Evolutionary conservation across 1,140 invertebrate genomes (phyloP).

Genomic region (Rhyacophila brunnea): DNA sequence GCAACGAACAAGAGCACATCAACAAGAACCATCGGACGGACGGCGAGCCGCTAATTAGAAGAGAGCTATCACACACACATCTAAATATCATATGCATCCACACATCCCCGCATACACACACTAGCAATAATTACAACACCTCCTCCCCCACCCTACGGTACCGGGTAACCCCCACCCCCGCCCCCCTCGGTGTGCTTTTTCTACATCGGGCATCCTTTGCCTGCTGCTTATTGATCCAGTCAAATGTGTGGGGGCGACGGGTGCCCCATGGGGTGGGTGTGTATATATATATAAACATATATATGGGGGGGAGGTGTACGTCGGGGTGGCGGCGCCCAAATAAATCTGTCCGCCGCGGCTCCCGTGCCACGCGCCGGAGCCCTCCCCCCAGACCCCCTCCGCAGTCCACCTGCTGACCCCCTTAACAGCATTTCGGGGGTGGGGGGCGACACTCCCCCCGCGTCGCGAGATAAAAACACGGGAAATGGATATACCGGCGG

Average conservation of each 20-base stretch:
- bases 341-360: constrained; percentile 57
- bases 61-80: constrained; percentile 36
- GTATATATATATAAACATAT: constrained; percentile 8
- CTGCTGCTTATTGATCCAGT: constrained; percentile 59
- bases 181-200: constrained; percentile 57
- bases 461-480: constrained; percentile 33
- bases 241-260: constrained; percentile 52
- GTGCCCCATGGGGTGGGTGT: constrained; percentile 33
- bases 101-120: too few relatives aligned
- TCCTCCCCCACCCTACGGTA: constrained; percentile 54
- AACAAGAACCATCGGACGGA: constrained; percentile 49
- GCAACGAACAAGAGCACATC: too few relatives aligned
- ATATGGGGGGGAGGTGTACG: constrained; percentile 42
- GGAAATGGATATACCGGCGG: constrained; percentile 33
- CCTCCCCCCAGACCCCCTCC: constrained; percentile 46
- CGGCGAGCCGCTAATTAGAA: constrained; percentile 52
- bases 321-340: constrained; percentile 49
- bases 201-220: constrained; percentile 58
- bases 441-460: constrained; percentile 34
- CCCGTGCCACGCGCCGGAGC: constrained; percentile 54
- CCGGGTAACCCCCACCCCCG: constrained; percentile 51
- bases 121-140: constrained; percentile 45
- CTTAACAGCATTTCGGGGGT: too few relatives aligned
- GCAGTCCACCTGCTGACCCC: constrained; percentile 35
- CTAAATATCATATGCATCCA: too few relatives aligned